Conservation (phyloP, 2,888 invertebrate genomes). For the Drosophila lutescens region DNA sequence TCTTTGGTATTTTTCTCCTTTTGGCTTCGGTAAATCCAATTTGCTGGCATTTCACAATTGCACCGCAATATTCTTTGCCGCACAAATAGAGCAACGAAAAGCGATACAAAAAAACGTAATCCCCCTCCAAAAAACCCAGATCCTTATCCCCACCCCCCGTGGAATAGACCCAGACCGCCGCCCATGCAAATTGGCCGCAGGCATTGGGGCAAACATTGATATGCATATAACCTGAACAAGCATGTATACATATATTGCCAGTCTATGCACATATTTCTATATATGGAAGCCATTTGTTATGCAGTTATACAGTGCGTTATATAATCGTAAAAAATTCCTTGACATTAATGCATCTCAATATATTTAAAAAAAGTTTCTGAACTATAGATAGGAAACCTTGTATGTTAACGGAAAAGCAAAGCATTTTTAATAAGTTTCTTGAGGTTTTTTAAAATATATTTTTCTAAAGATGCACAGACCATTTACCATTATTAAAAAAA, state of each 20-base stretch:
- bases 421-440: too few relatives aligned
- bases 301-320: neutral
- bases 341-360: too few relatives aligned
- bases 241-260: constrained; percentile 3
- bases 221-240: constrained; percentile 29
- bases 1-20: constrained; percentile 6
- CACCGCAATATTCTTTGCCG: constrained; percentile 42
- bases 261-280: constrained; percentile 11
- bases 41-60: constrained; percentile 66
- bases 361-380: too few relatives aligned
- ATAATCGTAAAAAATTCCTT: neutral
- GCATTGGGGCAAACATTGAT: constrained; percentile 54
- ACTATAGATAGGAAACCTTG: too few relatives aligned
- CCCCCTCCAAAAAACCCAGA: constrained; percentile 17
- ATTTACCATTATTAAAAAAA: too few relatives aligned
- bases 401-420: too few relatives aligned
- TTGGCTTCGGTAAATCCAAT: constrained; percentile 56
- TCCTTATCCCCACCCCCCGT: constrained; percentile 29
- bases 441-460: too few relatives aligned
- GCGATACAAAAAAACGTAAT: constrained; percentile 7
- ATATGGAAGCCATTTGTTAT: constrained; percentile 9
- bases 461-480: too few relatives aligned
- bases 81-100: constrained; percentile 46
- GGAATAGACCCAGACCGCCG: constrained; percentile 23
- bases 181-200: constrained; percentile 72